Base-by-base conservation (phyloP, 2,797 vertebrate genomes). In the Mormyrus hasselquistii region DNA sequence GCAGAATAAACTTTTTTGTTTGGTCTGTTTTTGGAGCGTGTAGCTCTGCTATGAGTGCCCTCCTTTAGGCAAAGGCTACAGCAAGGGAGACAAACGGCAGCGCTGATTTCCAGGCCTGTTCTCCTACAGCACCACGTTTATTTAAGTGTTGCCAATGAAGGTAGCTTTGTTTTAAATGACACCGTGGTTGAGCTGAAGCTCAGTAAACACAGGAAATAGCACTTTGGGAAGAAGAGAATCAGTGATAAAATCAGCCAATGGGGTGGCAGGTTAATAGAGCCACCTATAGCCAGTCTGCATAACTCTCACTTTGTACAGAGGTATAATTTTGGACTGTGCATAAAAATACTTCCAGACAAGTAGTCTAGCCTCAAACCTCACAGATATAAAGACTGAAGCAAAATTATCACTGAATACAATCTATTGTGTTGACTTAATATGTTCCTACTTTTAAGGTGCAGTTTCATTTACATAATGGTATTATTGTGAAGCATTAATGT, bases 171-270 rank as follows among this genome's bases (percentile, higher is more conserved):
- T 49, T 59, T 47, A 49, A 41, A 57, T 22, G 65, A 44, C 50
- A 79, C 38, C 38, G 29, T 82, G 38, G 52, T 25, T 16, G 22
- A 88, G 34, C 55, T 4, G 14, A 19, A 38, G 69, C 86, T 62
- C 1, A 53, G 87, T 85, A 83, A 88, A 88, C 86, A 84, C 47
- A 52, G 55, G 55, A 88, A 83, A 69, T 53, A 62, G 12, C 25
- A 87, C 47, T 84, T 41, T 41, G 14, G 47, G 8, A 53, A 73
- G 86, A 86, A 53, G 38, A 38, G 9, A 55, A 65, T 38, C 57
- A 6, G 34, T 52, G 10, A 59, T 69, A 65, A 50, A 83, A 38
- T 1, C 7, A 47, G 65, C 34, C 34, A 47, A 38, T 87, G 16
- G 41, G 16, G 22, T 7, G 38, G n/a, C 22, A 62, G 7, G 52